phyloP scores from a whole-genome alignment of 2,888 invertebrate genomes.

The Brachyptera putata region DNA sequence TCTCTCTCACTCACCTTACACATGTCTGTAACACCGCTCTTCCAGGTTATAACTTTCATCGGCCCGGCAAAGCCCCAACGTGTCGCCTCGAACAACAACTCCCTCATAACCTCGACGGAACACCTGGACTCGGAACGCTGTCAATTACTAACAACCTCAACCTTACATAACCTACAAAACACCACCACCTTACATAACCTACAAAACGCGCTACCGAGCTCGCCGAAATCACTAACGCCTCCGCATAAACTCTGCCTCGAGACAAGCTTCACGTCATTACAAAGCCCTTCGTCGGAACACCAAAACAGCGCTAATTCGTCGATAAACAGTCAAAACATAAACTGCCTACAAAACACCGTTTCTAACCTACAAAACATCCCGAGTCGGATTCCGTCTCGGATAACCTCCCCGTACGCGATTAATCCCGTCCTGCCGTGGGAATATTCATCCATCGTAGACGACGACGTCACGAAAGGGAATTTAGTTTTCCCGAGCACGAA shows the following conservation, averaged over 20 bases:
- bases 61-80: conserved; percentile 77
- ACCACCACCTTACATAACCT: conserved; percentile 20
- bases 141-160: conserved; percentile 35
- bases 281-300: conserved; percentile 46
- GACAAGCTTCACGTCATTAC: conserved; percentile 70
- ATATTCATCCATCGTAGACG: conserved; percentile 45
- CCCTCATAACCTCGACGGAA: conserved; percentile 41
- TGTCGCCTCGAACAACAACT: conserved; percentile 40
- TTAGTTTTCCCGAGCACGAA: not conserved
- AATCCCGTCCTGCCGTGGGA: conserved; percentile 46
- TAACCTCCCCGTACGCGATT: conserved; percentile 32
- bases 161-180: conserved; percentile 37
- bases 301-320: conserved; percentile 42
- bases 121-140: conserved; percentile 40
- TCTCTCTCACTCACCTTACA: too few relatives aligned
- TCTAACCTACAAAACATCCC: conserved; percentile 7
- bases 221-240: conserved; percentile 46
- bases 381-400: conserved; percentile 1
- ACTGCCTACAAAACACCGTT: not conserved
- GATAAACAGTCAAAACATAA: conserved; percentile 22
- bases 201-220: conserved; percentile 49
- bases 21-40: too few relatives aligned
- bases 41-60: conserved; percentile 73
- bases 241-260: conserved; percentile 62
- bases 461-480: conserved; percentile 36